Evolutionary conservation across 1,140 invertebrate genomes (phyloP).

Genomic region (Nephila pilipes): DNA sequence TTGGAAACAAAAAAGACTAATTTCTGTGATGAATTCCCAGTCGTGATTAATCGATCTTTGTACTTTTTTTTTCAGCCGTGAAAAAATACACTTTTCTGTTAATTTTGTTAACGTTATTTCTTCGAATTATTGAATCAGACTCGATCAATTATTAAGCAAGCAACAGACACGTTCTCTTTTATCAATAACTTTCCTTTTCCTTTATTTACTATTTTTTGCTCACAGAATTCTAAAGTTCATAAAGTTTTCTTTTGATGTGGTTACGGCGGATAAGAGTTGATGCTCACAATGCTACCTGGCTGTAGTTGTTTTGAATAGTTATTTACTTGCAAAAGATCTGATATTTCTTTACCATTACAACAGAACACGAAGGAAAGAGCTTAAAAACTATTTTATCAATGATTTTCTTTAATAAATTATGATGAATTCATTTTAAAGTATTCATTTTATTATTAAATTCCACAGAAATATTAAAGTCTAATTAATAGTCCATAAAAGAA

Average conservation of each 20-base stretch:
- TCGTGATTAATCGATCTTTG: not conserved
- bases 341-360: too few species aligned
- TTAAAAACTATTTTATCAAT: too few species aligned
- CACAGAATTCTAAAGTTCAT: not conserved
- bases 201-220: not conserved
- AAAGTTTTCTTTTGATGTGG: not conserved
- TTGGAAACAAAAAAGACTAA: not conserved
- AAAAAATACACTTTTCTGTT: not conserved
- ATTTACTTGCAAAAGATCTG: too few species aligned
- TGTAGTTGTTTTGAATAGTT: not conserved
- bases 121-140: slow-evolving; percentile 24
- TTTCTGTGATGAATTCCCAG: not conserved
- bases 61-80: not conserved
- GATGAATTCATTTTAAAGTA: too few species aligned
- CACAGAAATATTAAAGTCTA: too few species aligned
- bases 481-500: too few species aligned
- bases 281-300: not conserved
- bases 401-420: too few species aligned
- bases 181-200: not conserved
- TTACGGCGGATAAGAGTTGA: not conserved
- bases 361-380: too few species aligned
- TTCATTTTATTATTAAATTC: too few species aligned
- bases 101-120: slow-evolving; percentile 58
- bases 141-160: slow-evolving; percentile 66
- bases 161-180: slow-evolving; percentile 38